These are phyloP conservation scores for Nothura maculosa DNA, from an alignment of 2,797 vertebrate species.

Conservation along the genomic window DNA sequence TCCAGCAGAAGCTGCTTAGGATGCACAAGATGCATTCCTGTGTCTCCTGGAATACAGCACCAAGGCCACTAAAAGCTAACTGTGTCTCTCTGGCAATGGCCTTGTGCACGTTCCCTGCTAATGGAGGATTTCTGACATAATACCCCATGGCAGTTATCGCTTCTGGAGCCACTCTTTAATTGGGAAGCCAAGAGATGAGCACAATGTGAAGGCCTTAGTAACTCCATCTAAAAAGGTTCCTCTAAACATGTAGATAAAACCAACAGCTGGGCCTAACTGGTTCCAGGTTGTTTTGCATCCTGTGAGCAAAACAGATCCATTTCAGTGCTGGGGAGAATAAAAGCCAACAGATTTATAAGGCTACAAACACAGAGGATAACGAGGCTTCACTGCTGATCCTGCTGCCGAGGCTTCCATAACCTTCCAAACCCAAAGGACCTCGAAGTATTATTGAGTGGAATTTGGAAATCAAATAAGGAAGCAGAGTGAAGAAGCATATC, in stretches of 20 bases:
- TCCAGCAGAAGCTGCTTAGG: background rate
- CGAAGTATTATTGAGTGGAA: slow-evolving; percentile 14
- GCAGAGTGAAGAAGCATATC: slow-evolving; percentile 36
- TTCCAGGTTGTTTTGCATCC: background rate
- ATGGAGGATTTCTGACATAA: background rate
- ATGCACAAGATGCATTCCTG: background rate
- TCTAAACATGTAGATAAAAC: background rate
- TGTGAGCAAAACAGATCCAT: background rate
- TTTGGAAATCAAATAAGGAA: slow-evolving; percentile 30
- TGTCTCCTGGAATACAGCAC: background rate
- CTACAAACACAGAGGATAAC: background rate
- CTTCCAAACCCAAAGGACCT: background rate
- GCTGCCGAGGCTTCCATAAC: background rate
- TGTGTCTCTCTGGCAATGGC: background rate
- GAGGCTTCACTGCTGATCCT: background rate
- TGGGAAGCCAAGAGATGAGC: background rate
- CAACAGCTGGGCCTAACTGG: background rate
- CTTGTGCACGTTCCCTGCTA: background rate
- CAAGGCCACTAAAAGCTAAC: background rate
- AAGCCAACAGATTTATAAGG: background rate
- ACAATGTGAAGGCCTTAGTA: background rate
- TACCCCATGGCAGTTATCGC: background rate
- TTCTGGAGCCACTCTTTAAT: background rate
- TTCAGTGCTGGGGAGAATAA: background rate
- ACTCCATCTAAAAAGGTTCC: background rate